These are phyloP conservation scores for Sorex fumeus DNA, from an alignment of 2,113 vertebrate species.

Conservation along the genomic window DNA sequence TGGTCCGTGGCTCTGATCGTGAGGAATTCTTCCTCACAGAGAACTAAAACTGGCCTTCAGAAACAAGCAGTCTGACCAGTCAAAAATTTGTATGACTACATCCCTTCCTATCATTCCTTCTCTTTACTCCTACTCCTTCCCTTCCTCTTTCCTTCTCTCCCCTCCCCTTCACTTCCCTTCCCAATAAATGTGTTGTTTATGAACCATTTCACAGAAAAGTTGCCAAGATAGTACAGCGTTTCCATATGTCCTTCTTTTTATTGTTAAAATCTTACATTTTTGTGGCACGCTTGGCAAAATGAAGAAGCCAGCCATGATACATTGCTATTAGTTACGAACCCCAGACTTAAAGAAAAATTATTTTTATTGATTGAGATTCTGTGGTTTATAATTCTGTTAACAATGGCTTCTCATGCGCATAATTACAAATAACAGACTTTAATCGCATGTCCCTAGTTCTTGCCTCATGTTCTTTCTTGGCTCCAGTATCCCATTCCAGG, in stretches of 20 bases:
- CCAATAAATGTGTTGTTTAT: not conserved
- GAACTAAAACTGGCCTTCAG: not conserved
- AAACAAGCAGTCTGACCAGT: not conserved
- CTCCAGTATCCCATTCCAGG: not conserved
- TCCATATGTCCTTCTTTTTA: not conserved
- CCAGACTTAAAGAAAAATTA: not conserved
- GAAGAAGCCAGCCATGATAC: not conserved
- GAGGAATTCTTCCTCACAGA: not conserved
- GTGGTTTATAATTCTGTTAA: no score
- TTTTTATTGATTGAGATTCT: no score
- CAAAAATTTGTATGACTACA: not conserved
- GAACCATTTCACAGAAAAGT: slow-evolving; percentile 24
- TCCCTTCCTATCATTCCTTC: not conserved
- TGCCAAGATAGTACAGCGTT: not conserved
- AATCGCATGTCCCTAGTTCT: slow-evolving; percentile 30
- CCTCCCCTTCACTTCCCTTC: not conserved
- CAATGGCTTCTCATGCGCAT: not conserved
- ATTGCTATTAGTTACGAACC: slow-evolving; percentile 13
- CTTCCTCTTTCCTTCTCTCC: no score
- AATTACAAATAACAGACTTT: not conserved
- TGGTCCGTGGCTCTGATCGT: not conserved
- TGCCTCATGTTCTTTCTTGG: not conserved
- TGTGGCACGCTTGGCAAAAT: slow-evolving; percentile 15
- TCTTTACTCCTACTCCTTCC: not conserved
- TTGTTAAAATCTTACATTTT: not conserved